Evolutionary conservation across 2,888 invertebrate genomes (phyloP).

Genomic region (Chaetogeoica ovagalla): DNA sequence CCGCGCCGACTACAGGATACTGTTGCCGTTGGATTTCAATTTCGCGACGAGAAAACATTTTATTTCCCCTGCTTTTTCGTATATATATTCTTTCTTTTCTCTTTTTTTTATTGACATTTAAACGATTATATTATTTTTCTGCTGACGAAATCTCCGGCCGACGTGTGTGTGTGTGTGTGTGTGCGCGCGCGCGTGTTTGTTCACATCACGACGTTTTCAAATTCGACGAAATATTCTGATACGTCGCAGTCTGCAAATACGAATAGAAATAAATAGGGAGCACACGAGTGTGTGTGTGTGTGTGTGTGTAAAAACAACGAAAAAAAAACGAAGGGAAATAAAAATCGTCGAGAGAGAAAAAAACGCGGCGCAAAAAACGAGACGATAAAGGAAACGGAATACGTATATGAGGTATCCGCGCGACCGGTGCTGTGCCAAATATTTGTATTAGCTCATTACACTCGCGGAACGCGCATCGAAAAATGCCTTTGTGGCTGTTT

Average conservation of each 20-base stretch:
- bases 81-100: constrained; percentile 17
- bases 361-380: not conserved
- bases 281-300: not conserved
- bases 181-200: too few species aligned
- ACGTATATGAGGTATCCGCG: not conserved
- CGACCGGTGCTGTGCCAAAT: not conserved
- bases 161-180: constrained; percentile 4
- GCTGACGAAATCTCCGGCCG: constrained; percentile 17
- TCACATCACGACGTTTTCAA: not conserved
- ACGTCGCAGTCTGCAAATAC: not conserved
- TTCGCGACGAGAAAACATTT: constrained; percentile 13
- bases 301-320: not conserved
- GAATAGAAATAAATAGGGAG: not conserved
- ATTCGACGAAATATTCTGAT: not conserved
- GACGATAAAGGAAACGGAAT: not conserved
- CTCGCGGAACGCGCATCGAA: not conserved
- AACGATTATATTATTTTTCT: constrained; percentile 41
- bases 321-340: too few species aligned
- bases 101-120: not conserved
- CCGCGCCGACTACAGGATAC: not conserved
- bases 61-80: not conserved
- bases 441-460: not conserved
- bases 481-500: not conserved
- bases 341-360: not conserved
- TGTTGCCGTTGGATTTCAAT: constrained; percentile 40